phyloP scores from a whole-genome alignment of 2,797 vertebrate species.

The Aldrovandia affinis region DNA sequence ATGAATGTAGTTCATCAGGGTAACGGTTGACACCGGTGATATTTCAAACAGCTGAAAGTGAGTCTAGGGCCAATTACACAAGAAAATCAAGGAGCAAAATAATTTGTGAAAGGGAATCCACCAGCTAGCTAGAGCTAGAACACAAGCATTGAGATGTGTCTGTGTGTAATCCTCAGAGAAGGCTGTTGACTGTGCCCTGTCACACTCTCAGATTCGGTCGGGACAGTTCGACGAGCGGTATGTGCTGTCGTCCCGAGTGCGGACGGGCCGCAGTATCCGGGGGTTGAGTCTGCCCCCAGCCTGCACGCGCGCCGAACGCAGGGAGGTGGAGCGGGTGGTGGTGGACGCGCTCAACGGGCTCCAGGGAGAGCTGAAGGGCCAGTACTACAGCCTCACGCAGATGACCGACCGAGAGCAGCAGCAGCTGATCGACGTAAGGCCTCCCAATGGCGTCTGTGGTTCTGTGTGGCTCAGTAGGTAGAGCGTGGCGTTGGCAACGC shows the following conservation, averaged over 20 bases:
- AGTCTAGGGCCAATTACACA: neutral
- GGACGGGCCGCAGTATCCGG: constrained; percentile 81
- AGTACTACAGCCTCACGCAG: constrained; percentile 76
- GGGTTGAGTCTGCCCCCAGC: constrained; percentile 81
- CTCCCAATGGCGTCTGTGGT: neutral
- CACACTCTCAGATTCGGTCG: constrained; percentile 73
- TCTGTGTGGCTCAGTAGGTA: neutral
- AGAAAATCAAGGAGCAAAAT: neutral
- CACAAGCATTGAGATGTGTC: neutral
- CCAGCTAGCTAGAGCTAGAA: neutral
- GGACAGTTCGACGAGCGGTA: constrained; percentile 81
- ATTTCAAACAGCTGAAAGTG: neutral
- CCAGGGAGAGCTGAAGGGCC: constrained; percentile 72
- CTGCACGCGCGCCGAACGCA: constrained; percentile 76
- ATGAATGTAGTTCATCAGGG: neutral
- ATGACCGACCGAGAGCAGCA: constrained; percentile 81
- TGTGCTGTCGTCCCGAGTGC: constrained; percentile 79
- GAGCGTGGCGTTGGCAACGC: too few species aligned
- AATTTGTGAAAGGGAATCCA: neutral
- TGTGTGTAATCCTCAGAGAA: too few species aligned
- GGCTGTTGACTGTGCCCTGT: neutral
- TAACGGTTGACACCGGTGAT: neutral
- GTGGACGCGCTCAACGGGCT: constrained; percentile 74
- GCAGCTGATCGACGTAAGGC: constrained; percentile 80
- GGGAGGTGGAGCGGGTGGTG: constrained; percentile 77